Base-by-base conservation (phyloP, 2,113 vertebrate genomes). In the Kryptolebias marmoratus region DNA sequence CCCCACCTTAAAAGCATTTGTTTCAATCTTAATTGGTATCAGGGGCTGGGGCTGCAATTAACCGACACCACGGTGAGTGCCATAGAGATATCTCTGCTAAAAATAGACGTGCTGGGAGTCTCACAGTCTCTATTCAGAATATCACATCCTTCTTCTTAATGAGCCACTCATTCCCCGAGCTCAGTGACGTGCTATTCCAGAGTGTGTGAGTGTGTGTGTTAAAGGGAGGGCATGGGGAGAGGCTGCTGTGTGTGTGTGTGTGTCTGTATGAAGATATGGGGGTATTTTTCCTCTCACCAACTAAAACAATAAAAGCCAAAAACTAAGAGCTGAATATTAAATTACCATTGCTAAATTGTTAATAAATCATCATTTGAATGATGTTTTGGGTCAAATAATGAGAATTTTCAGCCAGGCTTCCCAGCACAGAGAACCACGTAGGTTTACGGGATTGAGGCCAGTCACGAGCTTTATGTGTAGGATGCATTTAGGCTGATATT, bases 11-110 rank as follows among this genome's bases (percentile, higher is more conserved):
- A 92, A 93, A 83, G 90, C 93, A 88, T 94, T 93, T 92, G 89
- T 93, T 94, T 94, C 93, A 86, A 88, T 94, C 92, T 93, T 94
- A 94, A 94, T 95, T 95, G 93, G 93, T 86, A 90, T 92, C 93
- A 93, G 85, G 93, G 93, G 93, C 88, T 77, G 75, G 70, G 86
- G 88, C 92, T 93, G 91, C 89, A 92, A 94, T 93, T 93, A 93
- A 90, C 88, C 87, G 84, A 89, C 89, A 89, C 89, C 86, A 77
- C 74, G 32, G 80, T 83, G 92, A 93, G 91, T 91, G 90, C 91
- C 93, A 94, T 93, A 91, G 93, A 93, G 93, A 94, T 92, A 93
- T 87, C 75, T 76, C 0, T 1, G 80, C 93, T 94, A 95, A 92
- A 93, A 93, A 94, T 94, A 94, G 92, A 89, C 28, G 86, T 85